Percentiles rank a stretch among this genome's conserved stretches.
These are phyloP conservation scores for Acanthochromis polyacanthus DNA, from an alignment of 2,113 vertebrate species.

Conservation along the genomic window DNA sequence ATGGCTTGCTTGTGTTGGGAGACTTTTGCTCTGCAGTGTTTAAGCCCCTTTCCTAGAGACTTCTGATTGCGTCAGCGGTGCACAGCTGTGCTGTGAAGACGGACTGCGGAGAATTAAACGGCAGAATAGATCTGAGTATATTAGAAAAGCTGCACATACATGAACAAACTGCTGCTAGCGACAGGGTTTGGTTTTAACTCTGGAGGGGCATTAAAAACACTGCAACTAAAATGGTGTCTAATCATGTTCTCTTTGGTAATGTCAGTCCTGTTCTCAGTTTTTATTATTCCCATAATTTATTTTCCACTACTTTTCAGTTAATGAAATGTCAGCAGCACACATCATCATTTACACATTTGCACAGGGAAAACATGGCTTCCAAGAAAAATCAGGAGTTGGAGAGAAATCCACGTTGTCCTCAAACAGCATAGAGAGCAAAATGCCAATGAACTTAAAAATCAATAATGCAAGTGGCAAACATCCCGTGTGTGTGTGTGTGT, in stretches of 20 bases:
- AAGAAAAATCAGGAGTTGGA: slow-evolving; percentile 13
- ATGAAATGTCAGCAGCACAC: slow-evolving; percentile 8
- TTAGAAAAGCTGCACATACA: no score
- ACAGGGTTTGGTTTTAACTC: no score
- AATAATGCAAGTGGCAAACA: no score
- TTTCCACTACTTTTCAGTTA: neutral
- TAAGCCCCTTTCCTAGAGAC: slow-evolving; percentile 52
- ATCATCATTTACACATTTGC: neutral
- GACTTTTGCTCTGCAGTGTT: slow-evolving; percentile 33
- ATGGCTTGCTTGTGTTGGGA: slow-evolving; percentile 64
- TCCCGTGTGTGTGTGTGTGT: no score
- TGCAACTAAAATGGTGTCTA: no score
- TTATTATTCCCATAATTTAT: slow-evolving; percentile 8
- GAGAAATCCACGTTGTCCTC: slow-evolving; percentile 10
- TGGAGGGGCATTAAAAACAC: no score
- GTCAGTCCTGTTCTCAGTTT: neutral
- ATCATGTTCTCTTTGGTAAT: no score
- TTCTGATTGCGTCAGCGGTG: slow-evolving; percentile 43
- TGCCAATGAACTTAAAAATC: neutral
- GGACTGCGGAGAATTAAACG: neutral
- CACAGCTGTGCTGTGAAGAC: slow-evolving; percentile 64
- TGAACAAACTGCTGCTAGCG: no score
- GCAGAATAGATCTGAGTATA: neutral
- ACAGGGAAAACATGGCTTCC: slow-evolving; percentile 19
- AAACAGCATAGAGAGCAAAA: slow-evolving; percentile 19